Percentiles rank a stretch among this genome's conserved stretches.
Conservation (phyloP, 2,113 vertebrate species). For the Ammodytes dubius region DNA sequence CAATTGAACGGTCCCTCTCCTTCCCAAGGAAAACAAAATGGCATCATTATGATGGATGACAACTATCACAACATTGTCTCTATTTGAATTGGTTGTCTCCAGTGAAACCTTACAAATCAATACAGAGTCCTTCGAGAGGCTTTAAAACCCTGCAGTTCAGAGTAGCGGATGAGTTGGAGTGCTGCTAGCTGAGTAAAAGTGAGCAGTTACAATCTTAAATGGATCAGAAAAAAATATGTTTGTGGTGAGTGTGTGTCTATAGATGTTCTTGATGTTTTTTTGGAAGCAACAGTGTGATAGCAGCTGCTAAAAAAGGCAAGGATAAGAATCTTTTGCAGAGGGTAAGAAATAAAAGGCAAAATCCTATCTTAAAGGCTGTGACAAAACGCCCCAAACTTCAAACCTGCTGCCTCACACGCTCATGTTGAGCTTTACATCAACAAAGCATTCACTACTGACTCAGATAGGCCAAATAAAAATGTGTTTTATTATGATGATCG, state of each 20-base stretch:
- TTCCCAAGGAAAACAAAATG: neutral
- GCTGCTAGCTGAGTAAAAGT: neutral
- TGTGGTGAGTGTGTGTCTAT: slow-evolving; percentile 1
- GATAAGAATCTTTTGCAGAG: neutral
- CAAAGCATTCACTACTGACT: neutral
- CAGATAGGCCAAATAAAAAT: neutral
- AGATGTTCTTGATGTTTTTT: slow-evolving; percentile 8
- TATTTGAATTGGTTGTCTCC: neutral
- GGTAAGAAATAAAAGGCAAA: neutral
- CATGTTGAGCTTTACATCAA: neutral
- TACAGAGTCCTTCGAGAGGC: neutral
- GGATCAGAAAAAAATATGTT: slow-evolving; percentile 28
- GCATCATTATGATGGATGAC: neutral
- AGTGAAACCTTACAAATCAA: slow-evolving; percentile 23
- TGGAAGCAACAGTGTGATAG: neutral
- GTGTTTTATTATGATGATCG: neutral
- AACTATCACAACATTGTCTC: neutral
- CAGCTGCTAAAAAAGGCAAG: neutral
- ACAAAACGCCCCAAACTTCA: neutral
- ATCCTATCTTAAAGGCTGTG: neutral
- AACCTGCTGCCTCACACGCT: neutral
- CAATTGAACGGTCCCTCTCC: neutral
- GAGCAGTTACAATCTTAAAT: neutral
- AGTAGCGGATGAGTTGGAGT: slow-evolving; percentile 8
- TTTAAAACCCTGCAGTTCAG: slow-evolving; percentile 11